Evolutionary conservation across 2,113 vertebrate species (phyloP), one percentile per base, ranked within the genome.

Genomic region (Brienomyrus longianalis): DNA sequence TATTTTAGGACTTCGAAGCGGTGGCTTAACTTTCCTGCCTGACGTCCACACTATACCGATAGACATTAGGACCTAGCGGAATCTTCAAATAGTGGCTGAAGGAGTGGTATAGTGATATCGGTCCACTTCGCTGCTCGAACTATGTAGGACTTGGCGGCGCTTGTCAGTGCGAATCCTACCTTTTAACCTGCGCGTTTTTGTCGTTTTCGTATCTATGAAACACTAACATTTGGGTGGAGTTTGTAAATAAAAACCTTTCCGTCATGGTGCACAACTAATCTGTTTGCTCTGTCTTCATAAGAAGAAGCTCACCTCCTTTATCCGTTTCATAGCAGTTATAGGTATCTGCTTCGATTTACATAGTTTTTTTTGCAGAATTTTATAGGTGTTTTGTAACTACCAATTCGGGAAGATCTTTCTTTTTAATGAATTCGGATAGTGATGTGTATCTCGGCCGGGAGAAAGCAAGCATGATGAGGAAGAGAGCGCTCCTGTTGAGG

Each of bases 401-500:
- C 85, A 39, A 45, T n/a, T 54, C 10, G 21, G 51, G 5, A 56
- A 56, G 19, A 15, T 90, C 5, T 80, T 9, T 86, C 39, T 39
- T 89, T 19, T 92, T 90, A 91, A 97, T 97, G 96, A 96, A 96
- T 95, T 95, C 95, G 91, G 95, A 96, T 93, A 95, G 96, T 94
- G 95, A 96, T 94, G 93, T 95, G 91, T 95, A 96, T 94, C 93
- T 95, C 90, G 95, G 95, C 90, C 95, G 94, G 92, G 95, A 96
- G 93, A 96, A 96, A 93, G 85, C 92, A 62, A 94, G 94, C 91
- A 95, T 96, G 94, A 96, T 96, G 96, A 94, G 96, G 92, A 97
- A 96, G 92, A 96, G 96, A 95, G 96, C 96, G 0, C 85, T 96
- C 90, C 95, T 97, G 86, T 95, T 97, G 86, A 95, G 96, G 92